Conservation (phyloP, 1,140 invertebrate genomes). For the Cyclargus thomasi region DNA sequence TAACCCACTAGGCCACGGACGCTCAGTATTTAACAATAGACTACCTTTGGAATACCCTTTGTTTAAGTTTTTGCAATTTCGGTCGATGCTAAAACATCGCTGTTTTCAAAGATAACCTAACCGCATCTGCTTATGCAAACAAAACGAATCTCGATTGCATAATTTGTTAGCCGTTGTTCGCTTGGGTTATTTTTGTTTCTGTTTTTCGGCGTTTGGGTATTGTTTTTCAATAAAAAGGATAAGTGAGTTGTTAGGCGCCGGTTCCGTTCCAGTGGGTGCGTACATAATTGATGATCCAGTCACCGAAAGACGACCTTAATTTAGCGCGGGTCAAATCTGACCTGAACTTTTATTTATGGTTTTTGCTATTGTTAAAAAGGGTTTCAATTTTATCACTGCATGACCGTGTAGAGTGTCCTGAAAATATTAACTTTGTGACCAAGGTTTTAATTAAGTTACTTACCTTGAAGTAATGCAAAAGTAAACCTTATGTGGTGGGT, state of each 20-base stretch:
- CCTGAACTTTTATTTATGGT: conserved; percentile 47
- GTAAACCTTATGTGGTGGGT: too few species aligned
- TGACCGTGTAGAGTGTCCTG: too few species aligned
- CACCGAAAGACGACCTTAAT: conserved; percentile 41
- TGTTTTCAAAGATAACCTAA: not conserved
- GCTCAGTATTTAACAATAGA: not conserved
- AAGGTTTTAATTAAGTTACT: too few species aligned
- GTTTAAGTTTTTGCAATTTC: not conserved
- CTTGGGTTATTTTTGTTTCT: not conserved
- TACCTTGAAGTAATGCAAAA: too few species aligned
- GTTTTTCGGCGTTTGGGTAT: not conserved
- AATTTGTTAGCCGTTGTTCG: not conserved
- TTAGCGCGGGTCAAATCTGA: conserved; percentile 34
- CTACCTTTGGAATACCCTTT: not conserved
- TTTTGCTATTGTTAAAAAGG: conserved; percentile 10
- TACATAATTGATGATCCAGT: conserved; percentile 54
- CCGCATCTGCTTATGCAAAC: not conserved
- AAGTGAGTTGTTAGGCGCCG: conserved; percentile 10
- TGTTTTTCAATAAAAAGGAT: conserved; percentile 8
- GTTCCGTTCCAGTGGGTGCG: conserved; percentile 37
- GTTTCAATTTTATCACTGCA: not conserved
- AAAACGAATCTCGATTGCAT: conserved; percentile 1
- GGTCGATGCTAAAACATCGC: not conserved
- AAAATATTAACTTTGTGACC: too few species aligned
- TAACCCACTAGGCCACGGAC: too few species aligned